Conservation (phyloP, 2,888 invertebrate genomes). For the Harpalus rubripes region DNA sequence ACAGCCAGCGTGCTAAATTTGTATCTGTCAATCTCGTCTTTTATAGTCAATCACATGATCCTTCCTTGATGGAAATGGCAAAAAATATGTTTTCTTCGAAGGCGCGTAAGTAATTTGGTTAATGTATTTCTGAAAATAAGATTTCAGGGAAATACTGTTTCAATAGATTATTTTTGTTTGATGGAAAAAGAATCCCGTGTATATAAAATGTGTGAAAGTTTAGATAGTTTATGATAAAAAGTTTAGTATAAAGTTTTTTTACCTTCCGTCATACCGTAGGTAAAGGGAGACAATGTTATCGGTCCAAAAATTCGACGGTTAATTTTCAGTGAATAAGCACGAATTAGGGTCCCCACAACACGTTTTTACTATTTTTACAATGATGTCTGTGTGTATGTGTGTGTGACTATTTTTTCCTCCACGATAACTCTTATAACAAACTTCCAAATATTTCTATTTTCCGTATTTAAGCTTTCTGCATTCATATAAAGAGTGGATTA, state of each 20-base stretch:
- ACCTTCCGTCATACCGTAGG: no score
- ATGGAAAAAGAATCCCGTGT: neutral
- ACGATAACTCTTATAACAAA: no score
- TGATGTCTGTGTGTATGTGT: no score
- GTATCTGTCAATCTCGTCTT: constrained; percentile 21
- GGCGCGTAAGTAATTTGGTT: constrained; percentile 8
- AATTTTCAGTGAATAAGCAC: no score
- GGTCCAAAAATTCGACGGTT: no score
- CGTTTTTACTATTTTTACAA: no score
- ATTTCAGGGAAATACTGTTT: neutral
- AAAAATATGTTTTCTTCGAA: constrained; percentile 36
- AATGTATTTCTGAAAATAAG: constrained; percentile 22
- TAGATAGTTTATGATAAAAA: constrained; percentile 1
- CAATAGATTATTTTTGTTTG: constrained; percentile 3
- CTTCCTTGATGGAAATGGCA: constrained; percentile 25
- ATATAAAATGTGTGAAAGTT: neutral
- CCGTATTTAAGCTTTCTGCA: no score
- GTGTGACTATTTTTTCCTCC: no score
- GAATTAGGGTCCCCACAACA: no score
- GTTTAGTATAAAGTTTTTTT: neutral
- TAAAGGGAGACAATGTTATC: no score
- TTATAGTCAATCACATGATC: constrained; percentile 42
- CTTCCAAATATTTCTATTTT: no score
- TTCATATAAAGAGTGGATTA: no score
- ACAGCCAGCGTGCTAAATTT: constrained; percentile 25